Conservation (phyloP, 1,140 invertebrate genomes). For the Procambarus clarkii region DNA sequence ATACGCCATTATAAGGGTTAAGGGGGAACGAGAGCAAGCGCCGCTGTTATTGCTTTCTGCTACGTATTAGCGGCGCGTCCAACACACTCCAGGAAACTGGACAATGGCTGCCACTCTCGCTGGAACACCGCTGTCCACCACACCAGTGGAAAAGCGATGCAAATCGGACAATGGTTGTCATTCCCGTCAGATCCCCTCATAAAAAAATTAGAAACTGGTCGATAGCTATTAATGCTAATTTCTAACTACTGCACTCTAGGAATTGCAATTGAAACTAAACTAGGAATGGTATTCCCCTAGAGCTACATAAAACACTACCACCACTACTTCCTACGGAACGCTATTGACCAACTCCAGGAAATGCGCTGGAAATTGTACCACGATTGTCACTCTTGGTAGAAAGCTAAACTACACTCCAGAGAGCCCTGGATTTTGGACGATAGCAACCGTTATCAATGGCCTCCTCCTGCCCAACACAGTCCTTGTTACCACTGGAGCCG, state of each 20-base stretch:
- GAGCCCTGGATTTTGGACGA: background rate
- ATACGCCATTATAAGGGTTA: constrained; percentile 25
- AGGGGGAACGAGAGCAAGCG: constrained; percentile 3
- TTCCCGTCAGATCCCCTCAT: background rate
- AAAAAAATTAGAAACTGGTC: background rate
- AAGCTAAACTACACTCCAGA: background rate
- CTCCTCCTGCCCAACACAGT: background rate
- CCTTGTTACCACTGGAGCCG: no score
- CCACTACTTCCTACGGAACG: background rate
- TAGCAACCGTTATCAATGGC: no score
- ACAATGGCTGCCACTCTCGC: background rate
- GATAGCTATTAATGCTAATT: no score
- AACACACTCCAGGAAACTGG: constrained; percentile 2
- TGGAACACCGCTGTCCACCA: background rate
- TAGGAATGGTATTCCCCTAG: no score
- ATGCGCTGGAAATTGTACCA: background rate
- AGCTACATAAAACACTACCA: no score
- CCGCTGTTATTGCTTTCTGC: background rate
- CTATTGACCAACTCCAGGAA: background rate
- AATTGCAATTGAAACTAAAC: no score
- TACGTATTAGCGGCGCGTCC: background rate
- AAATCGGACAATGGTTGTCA: background rate
- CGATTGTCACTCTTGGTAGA: background rate
- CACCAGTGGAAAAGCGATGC: background rate
- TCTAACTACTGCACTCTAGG: no score